These are phyloP conservation scores for Fringilla coelebs DNA, from an alignment of 2,797 vertebrate genomes.

Conservation along the genomic window DNA sequence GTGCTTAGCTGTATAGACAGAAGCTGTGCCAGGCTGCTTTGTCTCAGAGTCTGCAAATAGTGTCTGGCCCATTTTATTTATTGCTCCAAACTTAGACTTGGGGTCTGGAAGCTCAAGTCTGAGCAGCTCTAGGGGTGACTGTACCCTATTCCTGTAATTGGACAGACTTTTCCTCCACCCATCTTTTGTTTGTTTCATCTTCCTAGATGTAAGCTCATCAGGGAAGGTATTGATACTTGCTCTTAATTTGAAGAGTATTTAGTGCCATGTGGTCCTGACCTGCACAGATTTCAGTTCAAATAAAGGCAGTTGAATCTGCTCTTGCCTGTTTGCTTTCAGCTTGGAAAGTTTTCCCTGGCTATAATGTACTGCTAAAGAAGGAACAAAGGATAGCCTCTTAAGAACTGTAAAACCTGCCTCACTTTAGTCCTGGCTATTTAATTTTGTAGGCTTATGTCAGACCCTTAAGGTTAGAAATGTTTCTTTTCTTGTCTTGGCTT, in stretches of 20 bases:
- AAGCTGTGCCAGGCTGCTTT: not conserved
- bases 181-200: slow-evolving; percentile 7
- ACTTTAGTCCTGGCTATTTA: slow-evolving; percentile 23
- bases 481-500: slow-evolving; percentile 56
- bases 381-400: slow-evolving; percentile 12
- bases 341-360: not conserved
- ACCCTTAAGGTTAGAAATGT: slow-evolving; percentile 43
- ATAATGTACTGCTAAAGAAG: not conserved
- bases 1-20: not conserved
- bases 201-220: not conserved
- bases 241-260: not conserved
- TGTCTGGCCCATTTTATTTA: slow-evolving; percentile 10
- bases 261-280: not conserved
- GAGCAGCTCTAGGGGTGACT: not conserved
- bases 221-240: slow-evolving; percentile 5
- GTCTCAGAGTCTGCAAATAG: not conserved
- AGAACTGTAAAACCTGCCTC: slow-evolving; percentile 23
- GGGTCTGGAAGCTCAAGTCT: not conserved
- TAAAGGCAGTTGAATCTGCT: not conserved
- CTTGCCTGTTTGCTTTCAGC: not conserved
- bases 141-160: not conserved
- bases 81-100: not conserved
- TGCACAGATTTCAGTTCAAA: not conserved
- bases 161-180: not conserved
- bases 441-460: slow-evolving; percentile 40